phyloP scores from a whole-genome alignment of 2,888 invertebrate species.

The Orthosia gothica region DNA sequence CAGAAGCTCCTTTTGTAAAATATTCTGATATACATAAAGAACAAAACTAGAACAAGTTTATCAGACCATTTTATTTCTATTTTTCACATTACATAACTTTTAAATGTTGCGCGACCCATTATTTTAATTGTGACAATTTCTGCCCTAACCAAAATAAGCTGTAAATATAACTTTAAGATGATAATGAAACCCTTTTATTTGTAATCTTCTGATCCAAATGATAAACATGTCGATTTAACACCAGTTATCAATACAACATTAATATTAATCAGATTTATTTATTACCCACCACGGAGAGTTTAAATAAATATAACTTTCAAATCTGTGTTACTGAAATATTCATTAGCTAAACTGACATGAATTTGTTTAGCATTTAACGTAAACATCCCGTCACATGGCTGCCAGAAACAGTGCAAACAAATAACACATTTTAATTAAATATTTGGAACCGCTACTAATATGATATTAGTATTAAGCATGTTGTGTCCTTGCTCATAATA shows the following conservation, averaged over 20 bases:
- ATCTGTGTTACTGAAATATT: conserved; percentile 24
- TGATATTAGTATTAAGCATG: too few relatives aligned
- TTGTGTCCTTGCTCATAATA: too few relatives aligned
- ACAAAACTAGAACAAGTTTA: background rate
- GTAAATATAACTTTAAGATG: too few relatives aligned
- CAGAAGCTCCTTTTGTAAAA: too few relatives aligned
- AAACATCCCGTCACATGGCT: conserved; percentile 43
- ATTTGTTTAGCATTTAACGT: conserved; percentile 30
- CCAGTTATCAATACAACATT: conserved; percentile 9
- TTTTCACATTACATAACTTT: background rate
- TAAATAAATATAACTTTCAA: conserved; percentile 22
- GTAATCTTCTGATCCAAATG: background rate
- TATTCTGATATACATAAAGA: background rate
- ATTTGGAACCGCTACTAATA: conserved; percentile 12
- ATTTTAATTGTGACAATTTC: background rate
- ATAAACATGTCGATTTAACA: background rate
- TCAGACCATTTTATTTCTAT: background rate
- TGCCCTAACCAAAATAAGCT: too few relatives aligned
- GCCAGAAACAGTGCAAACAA: conserved; percentile 23
- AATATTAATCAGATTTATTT: background rate
- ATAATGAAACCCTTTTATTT: background rate
- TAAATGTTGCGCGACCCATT: background rate
- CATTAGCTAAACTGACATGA: conserved; percentile 24
- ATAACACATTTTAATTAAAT: conserved; percentile 20
- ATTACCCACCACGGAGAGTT: background rate